These are phyloP conservation scores for Falco biarmicus DNA, from an alignment of 2,797 vertebrate genomes.

Conservation along the genomic window DNA sequence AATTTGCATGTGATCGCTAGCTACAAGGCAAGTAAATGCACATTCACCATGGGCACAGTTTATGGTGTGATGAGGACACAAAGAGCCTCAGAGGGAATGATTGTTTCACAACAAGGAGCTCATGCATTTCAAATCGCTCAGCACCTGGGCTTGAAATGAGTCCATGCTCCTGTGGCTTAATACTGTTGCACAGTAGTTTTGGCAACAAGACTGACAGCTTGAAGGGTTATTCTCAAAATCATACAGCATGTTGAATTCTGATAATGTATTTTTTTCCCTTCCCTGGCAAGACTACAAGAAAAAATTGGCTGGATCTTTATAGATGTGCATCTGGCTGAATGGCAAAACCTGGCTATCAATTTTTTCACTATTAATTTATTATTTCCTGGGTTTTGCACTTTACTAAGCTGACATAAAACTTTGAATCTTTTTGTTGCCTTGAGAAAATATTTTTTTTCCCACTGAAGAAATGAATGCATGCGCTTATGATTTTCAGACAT, in stretches of 20 bases:
- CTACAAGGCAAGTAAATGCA: slow-evolving; percentile 40
- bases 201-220: slow-evolving; percentile 70
- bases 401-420: not conserved
- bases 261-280: slow-evolving; percentile 7
- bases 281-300: slow-evolving; percentile 45
- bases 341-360: slow-evolving; percentile 4
- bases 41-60: slow-evolving; percentile 37
- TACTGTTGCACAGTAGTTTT: slow-evolving; percentile 41
- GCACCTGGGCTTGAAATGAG: slow-evolving; percentile 76
- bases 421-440: not conserved
- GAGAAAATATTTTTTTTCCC: not conserved
- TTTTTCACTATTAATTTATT: slow-evolving; percentile 53
- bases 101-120: slow-evolving; percentile 75
- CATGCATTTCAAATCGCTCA: slow-evolving; percentile 72
- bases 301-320: slow-evolving; percentile 50
- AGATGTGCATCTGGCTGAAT: slow-evolving; percentile 58
- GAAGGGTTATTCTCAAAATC: slow-evolving; percentile 74
- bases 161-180: slow-evolving; percentile 70
- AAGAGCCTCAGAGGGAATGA: slow-evolving; percentile 61
- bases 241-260: slow-evolving; percentile 67
- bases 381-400: slow-evolving; percentile 12
- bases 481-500: not conserved
- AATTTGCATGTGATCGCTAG: slow-evolving; percentile 24
- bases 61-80: slow-evolving; percentile 53
- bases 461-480: not conserved